Evolutionary conservation across 2,797 vertebrate species (phyloP).

Genomic region (Rhinella marina): DNA sequence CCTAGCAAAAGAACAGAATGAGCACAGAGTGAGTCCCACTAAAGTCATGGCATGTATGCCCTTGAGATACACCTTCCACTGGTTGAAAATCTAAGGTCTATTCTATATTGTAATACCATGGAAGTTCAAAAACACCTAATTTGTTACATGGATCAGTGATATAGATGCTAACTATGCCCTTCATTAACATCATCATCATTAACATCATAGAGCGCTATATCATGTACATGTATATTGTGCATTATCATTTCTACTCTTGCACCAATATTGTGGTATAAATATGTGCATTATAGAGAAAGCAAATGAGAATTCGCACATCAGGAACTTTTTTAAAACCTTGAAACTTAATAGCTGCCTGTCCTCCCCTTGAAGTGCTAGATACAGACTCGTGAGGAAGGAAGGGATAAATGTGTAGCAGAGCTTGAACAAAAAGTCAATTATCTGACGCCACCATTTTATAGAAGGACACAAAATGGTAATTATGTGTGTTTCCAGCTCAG

Average conservation of each 20-base stretch:
- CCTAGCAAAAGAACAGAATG: no score
- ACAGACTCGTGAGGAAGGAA: constrained; percentile 71
- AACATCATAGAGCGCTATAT: neutral
- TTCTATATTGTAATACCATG: neutral
- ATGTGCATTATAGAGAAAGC: neutral
- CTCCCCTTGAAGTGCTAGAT: constrained; percentile 69
- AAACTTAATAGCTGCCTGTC: constrained; percentile 75
- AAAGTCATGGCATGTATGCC: no score
- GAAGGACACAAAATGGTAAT: constrained; percentile 66
- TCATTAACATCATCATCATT: neutral
- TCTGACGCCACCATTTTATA: constrained; percentile 68
- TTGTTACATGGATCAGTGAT: neutral
- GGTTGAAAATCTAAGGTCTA: neutral
- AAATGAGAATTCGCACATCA: neutral
- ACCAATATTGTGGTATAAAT: constrained; percentile 27
- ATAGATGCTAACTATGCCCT: neutral
- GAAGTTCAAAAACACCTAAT: neutral
- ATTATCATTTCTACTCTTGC: neutral
- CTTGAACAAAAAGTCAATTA: constrained; percentile 70
- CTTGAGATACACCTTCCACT: neutral
- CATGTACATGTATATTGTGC: neutral
- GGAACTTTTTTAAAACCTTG: constrained; percentile 74
- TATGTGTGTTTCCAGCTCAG: constrained; percentile 61
- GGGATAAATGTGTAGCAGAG: constrained; percentile 68
- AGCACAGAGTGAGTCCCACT: no score